Evolutionary conservation across 1,140 invertebrate genomes (phyloP), one percentile per base, ranked within the genome.

Genomic region (Pararge aegeria): DNA sequence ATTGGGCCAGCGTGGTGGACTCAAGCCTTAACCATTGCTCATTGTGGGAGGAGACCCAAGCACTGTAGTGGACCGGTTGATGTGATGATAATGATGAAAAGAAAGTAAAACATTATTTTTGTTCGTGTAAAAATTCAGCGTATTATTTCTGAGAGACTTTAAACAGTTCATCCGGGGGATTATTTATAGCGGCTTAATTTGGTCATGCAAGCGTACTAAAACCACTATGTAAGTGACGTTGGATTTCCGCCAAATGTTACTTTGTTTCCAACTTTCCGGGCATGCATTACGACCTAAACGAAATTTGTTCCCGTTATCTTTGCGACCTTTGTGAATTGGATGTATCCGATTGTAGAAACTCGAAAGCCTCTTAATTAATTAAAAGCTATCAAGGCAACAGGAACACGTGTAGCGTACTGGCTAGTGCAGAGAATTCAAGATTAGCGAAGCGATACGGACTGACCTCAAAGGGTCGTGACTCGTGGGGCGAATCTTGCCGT

Each of bases 181-280:
- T 52, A 52, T 54, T 68, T 60, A 40, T 40, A 57, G 48, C 44
- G 20, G 61, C 55, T 62, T 56, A 55, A 70, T 68, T 70, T 64
- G 61, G 61, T 66, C 66, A 68, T 68, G 66, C 62, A 59, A 77
- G 75, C 72, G 68, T 60, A 77, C 71, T 80, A 78, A 34, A 84
- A 82, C 78, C 74, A 79, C 72, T 82, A 80, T 83, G 71, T 81
- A 75, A 78, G 78, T 78, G 74, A 74, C 71, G 57, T 85, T 86
- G 84, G 81, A 84, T 76, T 72, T 73, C 70, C 66, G 82, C 84
- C 84, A 85, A 76, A 85, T 75, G 80, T 78, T 77, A 83, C 70
- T 83, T 81, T 81, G 78, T 83, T 80, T 75, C 70, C 80, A 76
- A 83, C 68, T 78, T 76, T 68, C 56, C 66, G 59, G 61, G 64